These are phyloP conservation scores for Pyrocoelia pectoralis DNA, from an alignment of 2,888 invertebrate species.

Conservation along the genomic window DNA sequence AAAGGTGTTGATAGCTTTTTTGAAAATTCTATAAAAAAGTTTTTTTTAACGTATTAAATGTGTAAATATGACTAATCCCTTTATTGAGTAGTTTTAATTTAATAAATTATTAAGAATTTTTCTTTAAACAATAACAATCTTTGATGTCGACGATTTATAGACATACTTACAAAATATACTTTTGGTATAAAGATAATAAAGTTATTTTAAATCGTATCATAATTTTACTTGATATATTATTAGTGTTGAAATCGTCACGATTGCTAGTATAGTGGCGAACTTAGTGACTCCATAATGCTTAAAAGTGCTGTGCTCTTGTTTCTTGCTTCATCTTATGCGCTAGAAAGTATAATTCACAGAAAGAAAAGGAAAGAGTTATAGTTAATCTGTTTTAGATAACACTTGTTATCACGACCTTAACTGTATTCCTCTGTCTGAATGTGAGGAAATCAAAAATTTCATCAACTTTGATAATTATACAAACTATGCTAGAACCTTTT, in stretches of 20 bases:
- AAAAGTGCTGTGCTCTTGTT: not conserved
- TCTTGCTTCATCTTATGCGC: not conserved
- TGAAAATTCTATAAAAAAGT: not conserved
- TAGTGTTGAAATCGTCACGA: too few species aligned
- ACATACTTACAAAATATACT: too few species aligned
- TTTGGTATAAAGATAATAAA: too few species aligned
- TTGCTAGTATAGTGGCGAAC: too few species aligned
- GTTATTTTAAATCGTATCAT: too few species aligned
- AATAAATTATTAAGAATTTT: not conserved
- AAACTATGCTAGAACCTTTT: constrained; percentile 12
- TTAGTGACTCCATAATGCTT: not conserved
- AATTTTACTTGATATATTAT: too few species aligned
- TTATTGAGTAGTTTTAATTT: not conserved
- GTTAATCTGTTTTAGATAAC: not conserved
- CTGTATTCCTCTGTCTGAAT: constrained; percentile 27
- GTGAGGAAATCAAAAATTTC: constrained; percentile 14
- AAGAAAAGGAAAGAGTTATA: not conserved
- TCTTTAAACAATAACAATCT: not conserved
- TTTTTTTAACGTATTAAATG: not conserved
- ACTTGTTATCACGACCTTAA: not conserved
- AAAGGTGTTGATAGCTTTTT: not conserved
- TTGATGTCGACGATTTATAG: too few species aligned
- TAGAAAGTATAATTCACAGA: not conserved
- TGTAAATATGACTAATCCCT: too few species aligned
- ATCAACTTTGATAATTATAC: constrained; percentile 1